A percentile compares a stretch with the other conserved stretches of the same genome.
phyloP scores from a whole-genome alignment of 1,140 invertebrate genomes.

The Habropoda laboriosa region DNA sequence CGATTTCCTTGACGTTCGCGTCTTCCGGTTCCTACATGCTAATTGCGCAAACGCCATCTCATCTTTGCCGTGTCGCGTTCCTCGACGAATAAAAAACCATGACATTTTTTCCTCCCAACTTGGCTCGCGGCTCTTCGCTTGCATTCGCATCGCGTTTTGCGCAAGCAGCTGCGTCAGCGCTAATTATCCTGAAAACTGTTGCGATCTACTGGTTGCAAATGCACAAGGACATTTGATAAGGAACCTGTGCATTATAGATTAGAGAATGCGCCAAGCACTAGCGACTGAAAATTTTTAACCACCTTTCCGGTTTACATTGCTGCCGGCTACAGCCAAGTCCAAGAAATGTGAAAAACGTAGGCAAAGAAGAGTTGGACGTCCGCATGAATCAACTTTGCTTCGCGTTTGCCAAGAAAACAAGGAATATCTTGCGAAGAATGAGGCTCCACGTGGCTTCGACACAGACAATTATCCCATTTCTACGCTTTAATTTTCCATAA shows the following conservation, averaged over 20 bases:
- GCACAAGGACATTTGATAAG: no score
- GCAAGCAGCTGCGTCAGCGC: neutral
- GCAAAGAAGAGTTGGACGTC: neutral
- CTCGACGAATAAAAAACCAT: neutral
- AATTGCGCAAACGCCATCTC: neutral
- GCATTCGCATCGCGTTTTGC: neutral
- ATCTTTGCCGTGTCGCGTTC: neutral
- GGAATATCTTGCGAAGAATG: neutral
- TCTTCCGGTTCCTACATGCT: neutral
- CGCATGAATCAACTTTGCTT: neutral
- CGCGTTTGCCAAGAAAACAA: neutral
- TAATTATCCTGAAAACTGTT: neutral
- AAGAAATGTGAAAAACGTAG: neutral
- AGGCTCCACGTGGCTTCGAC: neutral
- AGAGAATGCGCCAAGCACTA: no score
- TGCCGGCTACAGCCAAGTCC: no score
- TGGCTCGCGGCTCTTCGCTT: neutral
- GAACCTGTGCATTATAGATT: no score
- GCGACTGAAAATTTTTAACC: no score
- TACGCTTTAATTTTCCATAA: neutral
- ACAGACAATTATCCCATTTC: constrained; percentile 32
- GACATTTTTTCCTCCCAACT: neutral
- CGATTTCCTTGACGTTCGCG: constrained; percentile 1
- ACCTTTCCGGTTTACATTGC: no score
- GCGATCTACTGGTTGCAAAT: no score